Base-by-base conservation (phyloP, 2,113 vertebrate species). In the Brienomyrus brachyistius region DNA sequence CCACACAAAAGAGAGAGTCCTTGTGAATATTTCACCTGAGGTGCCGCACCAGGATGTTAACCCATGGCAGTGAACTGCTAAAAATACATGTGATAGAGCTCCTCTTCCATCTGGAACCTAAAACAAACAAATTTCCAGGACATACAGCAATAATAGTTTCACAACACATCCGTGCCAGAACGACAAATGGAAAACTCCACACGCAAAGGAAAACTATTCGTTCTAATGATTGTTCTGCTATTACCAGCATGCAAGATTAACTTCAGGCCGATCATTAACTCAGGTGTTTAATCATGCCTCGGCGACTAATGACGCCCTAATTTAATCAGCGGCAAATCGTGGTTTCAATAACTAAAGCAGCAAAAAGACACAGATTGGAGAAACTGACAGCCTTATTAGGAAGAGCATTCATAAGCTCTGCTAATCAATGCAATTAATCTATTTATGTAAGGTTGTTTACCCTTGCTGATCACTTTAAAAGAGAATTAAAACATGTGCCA, bases 271-370 rank as follows among this genome's bases (percentile, higher is more conserved):
- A 85, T 86, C 86, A 89, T 93, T 90, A 94, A 93, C 93, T 91
- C 91, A 92, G 92, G 94, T 94, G 94, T 90, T 94, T 92, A 90
- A 74, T 90, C 91, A 92, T 92, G 91, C 92, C 91, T 93, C 92
- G 91, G 83, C 91, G 86, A 56, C 90, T 92, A 95, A 94, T 88
- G 90, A 94, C 93, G 92, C 51, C 85, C 91, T 92, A 86, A 91
- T 91, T 92, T 95, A 95, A 96, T 95, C 93, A 94, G 91, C 91
- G 77, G 90, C 90, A 94, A 95, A 95, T 95, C 94, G 95, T 91
- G 90, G 95, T 96, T 95, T 94, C 92, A 93, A 95, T 95, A 95
- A 96, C 95, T 95, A 95, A 91, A 94, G 92, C 93, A 92, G 93
- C 93, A 89, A 92, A 92, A 91, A 94, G 94, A 94, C 93, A 90